phyloP scores from a whole-genome alignment of 2,797 vertebrate species.

The Champsocephalus esox region DNA sequence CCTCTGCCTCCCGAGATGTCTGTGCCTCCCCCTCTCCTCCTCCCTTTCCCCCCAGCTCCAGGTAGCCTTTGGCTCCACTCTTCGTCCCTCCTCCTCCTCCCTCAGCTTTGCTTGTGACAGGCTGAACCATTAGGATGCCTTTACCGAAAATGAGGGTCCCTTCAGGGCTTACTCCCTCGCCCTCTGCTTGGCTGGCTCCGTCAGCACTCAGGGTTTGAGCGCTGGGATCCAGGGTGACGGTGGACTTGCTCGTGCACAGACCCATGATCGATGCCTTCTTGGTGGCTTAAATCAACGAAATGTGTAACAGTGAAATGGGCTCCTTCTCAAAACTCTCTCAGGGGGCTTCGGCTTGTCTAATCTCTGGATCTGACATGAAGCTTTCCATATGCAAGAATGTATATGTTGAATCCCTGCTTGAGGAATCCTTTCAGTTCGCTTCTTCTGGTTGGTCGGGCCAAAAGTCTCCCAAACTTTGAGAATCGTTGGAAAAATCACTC shows the following conservation, averaged over 20 bases:
- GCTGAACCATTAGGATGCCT: constrained; percentile 65
- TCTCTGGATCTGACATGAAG: neutral
- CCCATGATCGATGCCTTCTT: constrained; percentile 58
- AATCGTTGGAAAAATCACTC: constrained; percentile 1
- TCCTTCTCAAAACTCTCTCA: neutral
- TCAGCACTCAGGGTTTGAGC: constrained; percentile 39
- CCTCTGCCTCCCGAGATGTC: constrained; percentile 48
- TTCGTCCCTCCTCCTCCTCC: constrained; percentile 14
- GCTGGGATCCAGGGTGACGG: constrained; percentile 61
- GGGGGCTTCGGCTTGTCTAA: neutral
- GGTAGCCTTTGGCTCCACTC: constrained; percentile 65
- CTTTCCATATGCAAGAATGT: neutral
- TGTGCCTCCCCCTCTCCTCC: constrained; percentile 54
- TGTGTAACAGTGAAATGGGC: neutral
- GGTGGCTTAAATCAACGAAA: neutral
- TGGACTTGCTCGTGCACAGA: constrained; percentile 74
- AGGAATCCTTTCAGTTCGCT: neutral
- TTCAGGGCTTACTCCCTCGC: constrained; percentile 23
- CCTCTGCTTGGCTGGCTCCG: neutral
- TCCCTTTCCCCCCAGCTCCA: constrained; percentile 69
- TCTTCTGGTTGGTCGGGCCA: neutral
- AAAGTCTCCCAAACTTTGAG: neutral
- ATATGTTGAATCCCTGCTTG: neutral
- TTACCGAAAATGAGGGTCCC: constrained; percentile 50
- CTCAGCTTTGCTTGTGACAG: constrained; percentile 53